phyloP scores from a whole-genome alignment of 2,888 invertebrate genomes.

The Synanthedon andrenaeformis region DNA sequence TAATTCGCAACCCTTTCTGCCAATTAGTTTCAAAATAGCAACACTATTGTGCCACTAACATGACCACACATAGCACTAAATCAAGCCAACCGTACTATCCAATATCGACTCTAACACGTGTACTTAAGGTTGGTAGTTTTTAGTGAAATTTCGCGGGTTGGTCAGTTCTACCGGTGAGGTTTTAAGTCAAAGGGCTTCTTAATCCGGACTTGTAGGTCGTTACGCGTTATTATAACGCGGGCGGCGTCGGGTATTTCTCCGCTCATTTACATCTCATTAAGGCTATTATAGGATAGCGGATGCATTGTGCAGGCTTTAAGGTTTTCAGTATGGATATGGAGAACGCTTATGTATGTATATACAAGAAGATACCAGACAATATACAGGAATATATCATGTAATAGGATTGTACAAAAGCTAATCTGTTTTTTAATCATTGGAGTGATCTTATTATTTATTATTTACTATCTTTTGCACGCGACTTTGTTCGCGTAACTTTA shows the following conservation, averaged over 20 bases:
- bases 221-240: constrained; percentile 71
- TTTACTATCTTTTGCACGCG: too few relatives aligned
- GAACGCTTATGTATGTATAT: constrained; percentile 1
- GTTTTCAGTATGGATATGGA: constrained; percentile 1
- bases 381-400: too few relatives aligned
- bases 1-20: constrained; percentile 70
- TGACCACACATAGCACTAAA: constrained; percentile 53
- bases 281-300: constrained; percentile 58
- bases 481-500: too few relatives aligned
- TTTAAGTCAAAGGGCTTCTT: constrained; percentile 70
- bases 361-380: background rate
- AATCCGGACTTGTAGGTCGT: constrained; percentile 71
- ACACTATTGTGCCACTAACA: constrained; percentile 61
- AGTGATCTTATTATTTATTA: too few relatives aligned
- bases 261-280: constrained; percentile 72
- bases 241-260: constrained; percentile 60
- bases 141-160: constrained; percentile 23
- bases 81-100: constrained; percentile 15
- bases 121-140: constrained; percentile 18
- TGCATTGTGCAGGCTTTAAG: constrained; percentile 23
- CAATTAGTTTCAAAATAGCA: constrained; percentile 70
- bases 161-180: constrained; percentile 49
- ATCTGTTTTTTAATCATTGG: too few relatives aligned
- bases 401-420: too few relatives aligned
- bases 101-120: constrained; percentile 19